A percentile compares a stretch with the other conserved stretches of the same genome.
These are phyloP conservation scores for Schizaphis graminum DNA, from an alignment of 2,888 invertebrate genomes.

Conservation along the genomic window DNA sequence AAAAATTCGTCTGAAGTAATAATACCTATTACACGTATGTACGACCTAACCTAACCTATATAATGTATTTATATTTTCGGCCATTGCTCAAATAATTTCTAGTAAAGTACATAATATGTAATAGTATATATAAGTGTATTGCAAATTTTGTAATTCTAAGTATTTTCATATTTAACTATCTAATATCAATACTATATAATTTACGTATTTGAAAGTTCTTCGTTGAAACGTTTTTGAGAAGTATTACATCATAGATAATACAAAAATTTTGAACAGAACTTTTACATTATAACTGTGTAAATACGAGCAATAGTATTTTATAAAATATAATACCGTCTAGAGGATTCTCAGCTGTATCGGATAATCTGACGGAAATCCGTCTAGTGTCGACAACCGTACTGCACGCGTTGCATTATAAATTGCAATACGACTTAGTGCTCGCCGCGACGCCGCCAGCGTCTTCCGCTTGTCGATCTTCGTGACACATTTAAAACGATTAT, in stretches of 20 bases:
- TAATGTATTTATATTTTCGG: background rate
- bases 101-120: background rate
- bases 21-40: background rate
- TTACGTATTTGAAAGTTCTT: background rate
- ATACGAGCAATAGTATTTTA: background rate
- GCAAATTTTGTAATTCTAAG: too few relatives aligned
- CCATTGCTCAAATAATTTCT: background rate
- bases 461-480: background rate
- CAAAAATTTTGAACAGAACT: background rate
- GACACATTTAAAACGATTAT: conserved; percentile 1
- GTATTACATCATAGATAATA: background rate
- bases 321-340: background rate
- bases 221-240: background rate
- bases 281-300: background rate
- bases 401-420: background rate
- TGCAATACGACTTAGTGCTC: background rate
- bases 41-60: too few relatives aligned
- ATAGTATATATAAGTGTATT: background rate
- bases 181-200: background rate
- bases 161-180: background rate
- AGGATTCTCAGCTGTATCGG: background rate
- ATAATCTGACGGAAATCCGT: background rate
- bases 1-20: background rate
- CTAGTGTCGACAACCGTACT: background rate
- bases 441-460: background rate